These are phyloP conservation scores for Andrena haemorrhoa DNA, from an alignment of 2,888 invertebrate genomes.

Conservation along the genomic window DNA sequence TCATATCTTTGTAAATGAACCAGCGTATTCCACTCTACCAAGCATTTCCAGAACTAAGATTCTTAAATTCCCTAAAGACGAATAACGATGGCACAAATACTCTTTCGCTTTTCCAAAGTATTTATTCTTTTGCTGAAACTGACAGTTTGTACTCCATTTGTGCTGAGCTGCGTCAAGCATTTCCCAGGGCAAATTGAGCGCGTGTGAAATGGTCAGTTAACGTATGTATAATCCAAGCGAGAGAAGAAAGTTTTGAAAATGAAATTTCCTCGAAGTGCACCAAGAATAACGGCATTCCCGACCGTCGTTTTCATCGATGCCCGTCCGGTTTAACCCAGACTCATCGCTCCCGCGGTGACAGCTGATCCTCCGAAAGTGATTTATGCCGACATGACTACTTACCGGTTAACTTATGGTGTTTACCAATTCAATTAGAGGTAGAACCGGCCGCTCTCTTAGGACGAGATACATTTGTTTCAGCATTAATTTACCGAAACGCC, in stretches of 20 bases:
- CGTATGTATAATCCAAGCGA: too few species aligned
- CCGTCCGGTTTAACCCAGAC: not conserved
- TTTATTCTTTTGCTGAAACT: too few species aligned
- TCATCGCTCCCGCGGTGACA: constrained; percentile 56
- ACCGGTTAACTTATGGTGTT: constrained; percentile 84
- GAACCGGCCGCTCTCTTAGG: constrained; percentile 73
- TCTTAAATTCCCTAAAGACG: too few species aligned
- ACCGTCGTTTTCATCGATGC: constrained; percentile 46
- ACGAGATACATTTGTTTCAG: constrained; percentile 83
- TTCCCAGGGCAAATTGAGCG: too few species aligned
- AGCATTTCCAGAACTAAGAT: too few species aligned
- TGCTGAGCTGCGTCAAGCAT: too few species aligned
- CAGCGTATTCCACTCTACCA: too few species aligned
- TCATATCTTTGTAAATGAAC: too few species aligned
- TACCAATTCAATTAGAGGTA: constrained; percentile 84
- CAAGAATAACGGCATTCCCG: constrained; percentile 34
- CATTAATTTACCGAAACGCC: constrained; percentile 84
- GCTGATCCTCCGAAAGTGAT: constrained; percentile 79
- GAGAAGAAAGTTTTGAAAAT: not conserved
- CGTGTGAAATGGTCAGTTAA: not conserved
- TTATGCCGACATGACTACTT: constrained; percentile 80
- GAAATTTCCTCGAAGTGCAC: constrained; percentile 16
- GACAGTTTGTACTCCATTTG: too few species aligned
- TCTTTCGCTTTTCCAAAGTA: too few species aligned
- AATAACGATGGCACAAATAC: too few species aligned